phyloP scores from a whole-genome alignment of 2,888 invertebrate species.

The Trilocha varians region DNA sequence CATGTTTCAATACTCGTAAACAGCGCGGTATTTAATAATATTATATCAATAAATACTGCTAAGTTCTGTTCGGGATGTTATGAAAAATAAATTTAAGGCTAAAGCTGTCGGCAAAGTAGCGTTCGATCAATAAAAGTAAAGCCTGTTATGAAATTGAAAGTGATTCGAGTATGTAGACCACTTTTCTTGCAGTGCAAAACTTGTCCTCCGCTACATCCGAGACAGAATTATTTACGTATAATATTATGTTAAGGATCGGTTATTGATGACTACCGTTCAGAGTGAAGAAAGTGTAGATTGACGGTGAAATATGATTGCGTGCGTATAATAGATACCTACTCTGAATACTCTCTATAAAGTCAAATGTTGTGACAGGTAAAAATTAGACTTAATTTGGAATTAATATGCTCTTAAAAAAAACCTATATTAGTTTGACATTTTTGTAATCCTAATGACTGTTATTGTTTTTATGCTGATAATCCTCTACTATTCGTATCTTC shows the following conservation, averaged over 20 bases:
- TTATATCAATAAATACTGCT: neutral
- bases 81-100: neutral
- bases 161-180: conserved; percentile 28
- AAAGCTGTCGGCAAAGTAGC: neutral
- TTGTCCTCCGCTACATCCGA: conserved; percentile 18
- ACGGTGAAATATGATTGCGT: too few species aligned
- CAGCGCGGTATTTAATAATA: neutral
- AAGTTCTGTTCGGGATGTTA: neutral
- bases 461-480: too few species aligned
- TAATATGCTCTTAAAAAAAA: too few species aligned
- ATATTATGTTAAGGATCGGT: too few species aligned
- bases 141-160: conserved; percentile 32
- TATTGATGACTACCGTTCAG: neutral
- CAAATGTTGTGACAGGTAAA: too few species aligned
- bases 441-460: too few species aligned
- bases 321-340: too few species aligned
- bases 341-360: too few species aligned
- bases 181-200: conserved; percentile 32
- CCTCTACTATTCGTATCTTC: too few species aligned
- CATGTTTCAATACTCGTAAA: conserved; percentile 13
- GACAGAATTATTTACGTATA: neutral
- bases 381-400: too few species aligned
- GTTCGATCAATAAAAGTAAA: conserved; percentile 1
- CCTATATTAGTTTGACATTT: too few species aligned
- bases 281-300: too few species aligned